These are phyloP conservation scores for Horisme vitalbata DNA, from an alignment of 2,888 invertebrate species.

Conservation along the genomic window DNA sequence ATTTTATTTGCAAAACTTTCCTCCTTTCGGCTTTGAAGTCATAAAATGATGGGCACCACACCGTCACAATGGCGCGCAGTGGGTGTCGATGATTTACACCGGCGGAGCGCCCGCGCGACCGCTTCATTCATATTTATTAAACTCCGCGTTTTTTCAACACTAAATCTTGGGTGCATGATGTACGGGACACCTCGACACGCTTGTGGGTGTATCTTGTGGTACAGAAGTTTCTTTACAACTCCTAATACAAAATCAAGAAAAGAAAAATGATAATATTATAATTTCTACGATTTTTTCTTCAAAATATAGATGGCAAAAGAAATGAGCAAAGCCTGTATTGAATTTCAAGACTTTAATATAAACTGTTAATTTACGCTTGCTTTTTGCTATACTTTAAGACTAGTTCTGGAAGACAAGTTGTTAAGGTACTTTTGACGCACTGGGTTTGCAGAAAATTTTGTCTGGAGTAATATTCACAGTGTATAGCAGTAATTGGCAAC, in stretches of 20 bases:
- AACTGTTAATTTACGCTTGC: too few species aligned
- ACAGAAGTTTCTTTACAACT: conserved; percentile 6
- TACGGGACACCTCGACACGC: conserved; percentile 53
- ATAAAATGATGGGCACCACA: conserved; percentile 19
- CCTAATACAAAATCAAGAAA: too few species aligned
- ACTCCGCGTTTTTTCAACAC: conserved; percentile 62
- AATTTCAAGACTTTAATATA: too few species aligned
- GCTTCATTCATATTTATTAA: conserved; percentile 76
- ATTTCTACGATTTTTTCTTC: too few species aligned
- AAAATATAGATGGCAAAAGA: too few species aligned
- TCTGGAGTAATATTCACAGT: neutral
- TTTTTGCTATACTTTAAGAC: too few species aligned
- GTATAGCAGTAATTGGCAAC: conserved; percentile 24
- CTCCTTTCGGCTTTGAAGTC: conserved; percentile 20
- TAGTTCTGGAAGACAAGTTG: too few species aligned
- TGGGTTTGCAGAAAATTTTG: neutral
- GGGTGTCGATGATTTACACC: conserved; percentile 74
- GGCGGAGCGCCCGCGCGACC: conserved; percentile 48
- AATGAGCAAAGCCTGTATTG: too few species aligned
- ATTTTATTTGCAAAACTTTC: conserved; percentile 3
- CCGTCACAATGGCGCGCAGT: conserved; percentile 57
- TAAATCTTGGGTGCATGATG: conserved; percentile 64
- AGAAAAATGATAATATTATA: too few species aligned
- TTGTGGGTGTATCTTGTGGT: conserved; percentile 23
- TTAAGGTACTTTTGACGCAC: neutral